Conservation (phyloP, 64 coral and sea anemone genomes). For the Montipora efflorescens region DNA sequence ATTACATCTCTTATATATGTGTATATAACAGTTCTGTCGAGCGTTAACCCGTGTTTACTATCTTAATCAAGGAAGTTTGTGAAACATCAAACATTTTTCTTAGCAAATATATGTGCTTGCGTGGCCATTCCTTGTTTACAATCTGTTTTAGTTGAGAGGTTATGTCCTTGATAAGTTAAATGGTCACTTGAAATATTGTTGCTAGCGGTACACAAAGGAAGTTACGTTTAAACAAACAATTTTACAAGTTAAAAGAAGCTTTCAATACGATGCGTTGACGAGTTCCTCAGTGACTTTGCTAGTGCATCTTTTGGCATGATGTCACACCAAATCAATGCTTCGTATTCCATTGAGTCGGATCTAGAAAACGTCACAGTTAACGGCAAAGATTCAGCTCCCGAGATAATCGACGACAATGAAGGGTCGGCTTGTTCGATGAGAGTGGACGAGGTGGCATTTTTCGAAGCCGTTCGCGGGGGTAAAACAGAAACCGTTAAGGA, state of each 20-base stretch:
- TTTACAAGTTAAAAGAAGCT: too few species aligned
- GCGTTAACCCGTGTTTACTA: too few species aligned
- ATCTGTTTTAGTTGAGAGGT: background rate
- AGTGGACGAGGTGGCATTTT: conserved; percentile 42
- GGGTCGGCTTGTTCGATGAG: background rate
- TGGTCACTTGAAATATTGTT: background rate
- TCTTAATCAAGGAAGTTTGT: too few species aligned
- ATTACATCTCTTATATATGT: too few species aligned
- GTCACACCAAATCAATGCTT: background rate
- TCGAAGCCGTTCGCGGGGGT: conserved; percentile 64
- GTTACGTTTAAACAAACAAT: background rate
- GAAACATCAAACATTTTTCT: too few species aligned
- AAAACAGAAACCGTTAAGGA: conserved; percentile 42
- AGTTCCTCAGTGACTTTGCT: too few species aligned
- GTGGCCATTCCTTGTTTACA: too few species aligned
- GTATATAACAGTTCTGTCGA: too few species aligned
- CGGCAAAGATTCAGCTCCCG: background rate
- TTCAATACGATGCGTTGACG: too few species aligned
- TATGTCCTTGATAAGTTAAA: background rate
- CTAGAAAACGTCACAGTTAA: background rate
- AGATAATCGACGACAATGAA: conserved; percentile 20
- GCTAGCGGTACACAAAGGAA: background rate
- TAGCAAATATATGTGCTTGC: too few species aligned
- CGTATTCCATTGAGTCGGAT: background rate
- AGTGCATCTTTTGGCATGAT: background rate